Conservation (phyloP, 2,888 invertebrate species). For the Netelia melanura region DNA sequence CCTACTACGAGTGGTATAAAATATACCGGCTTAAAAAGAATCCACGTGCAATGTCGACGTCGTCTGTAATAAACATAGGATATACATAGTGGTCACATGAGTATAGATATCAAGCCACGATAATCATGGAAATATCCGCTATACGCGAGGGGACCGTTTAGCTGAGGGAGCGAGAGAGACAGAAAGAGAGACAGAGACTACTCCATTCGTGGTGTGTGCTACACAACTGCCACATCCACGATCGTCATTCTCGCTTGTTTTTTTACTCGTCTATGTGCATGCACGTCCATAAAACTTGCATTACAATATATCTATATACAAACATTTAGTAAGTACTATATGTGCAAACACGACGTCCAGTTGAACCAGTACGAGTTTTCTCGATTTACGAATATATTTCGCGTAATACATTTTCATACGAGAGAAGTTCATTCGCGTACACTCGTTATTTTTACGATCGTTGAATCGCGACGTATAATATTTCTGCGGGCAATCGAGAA, state of each 20-base stretch:
- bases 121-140: slow-evolving; percentile 77
- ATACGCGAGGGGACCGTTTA: slow-evolving; percentile 68
- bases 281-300: slow-evolving; percentile 8
- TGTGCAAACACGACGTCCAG: slow-evolving; percentile 33
- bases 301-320: slow-evolving; percentile 2
- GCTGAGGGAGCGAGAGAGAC: background rate
- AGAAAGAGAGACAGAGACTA: background rate
- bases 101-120: slow-evolving; percentile 74
- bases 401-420: background rate
- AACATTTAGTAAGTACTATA: slow-evolving; percentile 3
- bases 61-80: slow-evolving; percentile 18
- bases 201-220: background rate
- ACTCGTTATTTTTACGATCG: slow-evolving; percentile 19
- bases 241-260: slow-evolving; percentile 29
- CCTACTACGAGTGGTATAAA: slow-evolving; percentile 39
- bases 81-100: slow-evolving; percentile 43
- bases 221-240: slow-evolving; percentile 42
- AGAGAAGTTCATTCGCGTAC: background rate
- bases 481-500: background rate
- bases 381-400: slow-evolving; percentile 12
- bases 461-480: slow-evolving; percentile 3
- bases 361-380: slow-evolving; percentile 36
- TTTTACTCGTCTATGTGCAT: slow-evolving; percentile 1
- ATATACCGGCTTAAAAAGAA: slow-evolving; percentile 29
- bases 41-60: slow-evolving; percentile 58